These are phyloP conservation scores for Micropoecilia bifurca DNA, from an alignment of 2,797 vertebrate species.

Conservation along the genomic window DNA sequence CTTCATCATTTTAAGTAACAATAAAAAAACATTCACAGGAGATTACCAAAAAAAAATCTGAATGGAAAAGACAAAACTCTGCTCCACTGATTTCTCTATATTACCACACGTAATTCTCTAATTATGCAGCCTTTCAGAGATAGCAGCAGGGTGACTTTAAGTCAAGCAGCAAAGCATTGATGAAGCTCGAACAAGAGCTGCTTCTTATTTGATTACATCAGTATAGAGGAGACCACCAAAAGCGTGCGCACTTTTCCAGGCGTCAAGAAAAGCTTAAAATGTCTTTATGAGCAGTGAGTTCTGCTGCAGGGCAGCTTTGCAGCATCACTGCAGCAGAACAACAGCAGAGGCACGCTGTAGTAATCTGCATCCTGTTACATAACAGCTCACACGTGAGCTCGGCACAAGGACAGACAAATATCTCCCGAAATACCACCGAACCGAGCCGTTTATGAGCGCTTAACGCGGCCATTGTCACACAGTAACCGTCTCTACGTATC, in stretches of 20 bases:
- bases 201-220: slow-evolving; percentile 9
- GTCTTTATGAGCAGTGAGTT: not conserved
- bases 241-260: not conserved
- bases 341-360: slow-evolving; percentile 37
- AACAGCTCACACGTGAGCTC: slow-evolving; percentile 64
- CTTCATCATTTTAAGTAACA: not conserved
- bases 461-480: not conserved
- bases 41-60: not conserved
- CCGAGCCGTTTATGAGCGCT: not conserved
- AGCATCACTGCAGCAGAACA: slow-evolving; percentile 40
- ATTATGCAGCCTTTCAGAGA: not conserved
- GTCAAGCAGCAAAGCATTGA: not conserved
- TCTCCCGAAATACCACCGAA: not conserved
- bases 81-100: not conserved
- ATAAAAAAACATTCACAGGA: not conserved
- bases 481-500: not conserved
- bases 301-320: slow-evolving; percentile 6
- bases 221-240: not conserved
- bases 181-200: slow-evolving; percentile 2
- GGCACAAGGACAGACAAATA: slow-evolving; percentile 42
- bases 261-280: not conserved
- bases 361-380: slow-evolving; percentile 67
- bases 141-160: not conserved
- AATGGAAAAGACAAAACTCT: not conserved
- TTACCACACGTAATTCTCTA: not conserved